Conservation (phyloP, 2,888 invertebrate species). For the Ptilodon capucinus region DNA sequence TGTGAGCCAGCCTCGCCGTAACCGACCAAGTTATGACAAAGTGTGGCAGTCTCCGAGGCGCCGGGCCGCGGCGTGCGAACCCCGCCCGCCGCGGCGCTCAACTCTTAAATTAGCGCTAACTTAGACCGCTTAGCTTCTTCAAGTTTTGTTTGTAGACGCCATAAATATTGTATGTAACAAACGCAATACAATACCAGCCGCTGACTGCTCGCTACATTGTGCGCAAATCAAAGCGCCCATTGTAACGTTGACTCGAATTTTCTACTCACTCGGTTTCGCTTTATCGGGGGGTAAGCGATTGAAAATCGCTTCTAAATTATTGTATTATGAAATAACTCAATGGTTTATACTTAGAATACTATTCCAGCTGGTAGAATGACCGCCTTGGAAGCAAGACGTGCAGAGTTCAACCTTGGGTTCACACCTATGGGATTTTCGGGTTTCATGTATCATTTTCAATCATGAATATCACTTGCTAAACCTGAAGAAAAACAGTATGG, state of each 20-base stretch:
- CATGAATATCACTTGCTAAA: too few relatives aligned
- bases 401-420: too few relatives aligned
- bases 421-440: too few relatives aligned
- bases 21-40: slow-evolving; percentile 73
- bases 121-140: slow-evolving; percentile 78
- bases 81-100: slow-evolving; percentile 53
- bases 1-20: slow-evolving; percentile 37
- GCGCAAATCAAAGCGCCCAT: slow-evolving; percentile 55
- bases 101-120: slow-evolving; percentile 80
- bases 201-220: slow-evolving; percentile 53
- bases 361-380: too few relatives aligned
- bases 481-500: too few relatives aligned
- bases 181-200: slow-evolving; percentile 59
- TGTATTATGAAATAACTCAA: background rate
- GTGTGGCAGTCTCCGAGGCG: slow-evolving; percentile 57
- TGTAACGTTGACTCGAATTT: slow-evolving; percentile 48
- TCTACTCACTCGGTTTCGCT: slow-evolving; percentile 38
- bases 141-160: slow-evolving; percentile 77
- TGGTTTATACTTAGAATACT: too few relatives aligned
- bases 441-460: too few relatives aligned
- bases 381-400: too few relatives aligned
- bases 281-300: slow-evolving; percentile 29
- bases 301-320: slow-evolving; percentile 27
- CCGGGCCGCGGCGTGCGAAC: slow-evolving; percentile 42
- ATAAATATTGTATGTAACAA: slow-evolving; percentile 73